Conservation (phyloP, 2,113 vertebrate species). For the Tautogolabrus adspersus region DNA sequence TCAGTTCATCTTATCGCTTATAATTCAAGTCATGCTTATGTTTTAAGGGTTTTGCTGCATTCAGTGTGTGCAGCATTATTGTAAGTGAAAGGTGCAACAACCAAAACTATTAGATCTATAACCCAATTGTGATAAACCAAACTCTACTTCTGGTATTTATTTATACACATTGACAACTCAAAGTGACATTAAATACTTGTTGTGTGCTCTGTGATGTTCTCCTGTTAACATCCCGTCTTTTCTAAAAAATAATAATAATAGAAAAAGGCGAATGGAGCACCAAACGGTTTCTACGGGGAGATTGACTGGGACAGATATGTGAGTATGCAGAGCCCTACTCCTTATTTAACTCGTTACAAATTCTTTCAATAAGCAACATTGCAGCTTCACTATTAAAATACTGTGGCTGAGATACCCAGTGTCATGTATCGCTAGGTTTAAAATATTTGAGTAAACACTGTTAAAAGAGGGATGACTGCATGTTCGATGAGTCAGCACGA, state of each 20-base stretch:
- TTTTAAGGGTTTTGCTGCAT: too few species aligned
- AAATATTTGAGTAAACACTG: constrained; percentile 28
- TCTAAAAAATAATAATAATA: constrained; percentile 60
- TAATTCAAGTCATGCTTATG: too few species aligned
- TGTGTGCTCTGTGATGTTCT: neutral
- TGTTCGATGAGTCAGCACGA: constrained; percentile 53
- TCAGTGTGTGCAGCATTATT: too few species aligned
- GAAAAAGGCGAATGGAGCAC: constrained; percentile 97
- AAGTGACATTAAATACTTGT: too few species aligned
- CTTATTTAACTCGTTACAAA: neutral
- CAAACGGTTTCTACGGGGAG: constrained; percentile 97
- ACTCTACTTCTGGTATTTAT: neutral
- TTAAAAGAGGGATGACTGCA: constrained; percentile 24
- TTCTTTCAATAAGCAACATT: constrained; percentile 2
- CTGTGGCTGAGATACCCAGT: constrained; percentile 7
- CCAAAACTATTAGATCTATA: too few species aligned
- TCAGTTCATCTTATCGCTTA: too few species aligned
- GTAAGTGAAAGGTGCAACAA: too few species aligned
- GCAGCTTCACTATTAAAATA: constrained; percentile 7
- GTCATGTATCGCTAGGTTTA: constrained; percentile 35
- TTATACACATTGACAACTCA: neutral
- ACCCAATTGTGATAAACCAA: too few species aligned
- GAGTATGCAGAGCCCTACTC: constrained; percentile 78
- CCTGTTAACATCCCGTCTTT: neutral
- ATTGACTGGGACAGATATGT: constrained; percentile 99